Percentiles rank a stretch among this genome's conserved stretches.
These are phyloP conservation scores for Hybognathus amarus DNA, from an alignment of 2,797 vertebrate genomes.

Conservation along the genomic window DNA sequence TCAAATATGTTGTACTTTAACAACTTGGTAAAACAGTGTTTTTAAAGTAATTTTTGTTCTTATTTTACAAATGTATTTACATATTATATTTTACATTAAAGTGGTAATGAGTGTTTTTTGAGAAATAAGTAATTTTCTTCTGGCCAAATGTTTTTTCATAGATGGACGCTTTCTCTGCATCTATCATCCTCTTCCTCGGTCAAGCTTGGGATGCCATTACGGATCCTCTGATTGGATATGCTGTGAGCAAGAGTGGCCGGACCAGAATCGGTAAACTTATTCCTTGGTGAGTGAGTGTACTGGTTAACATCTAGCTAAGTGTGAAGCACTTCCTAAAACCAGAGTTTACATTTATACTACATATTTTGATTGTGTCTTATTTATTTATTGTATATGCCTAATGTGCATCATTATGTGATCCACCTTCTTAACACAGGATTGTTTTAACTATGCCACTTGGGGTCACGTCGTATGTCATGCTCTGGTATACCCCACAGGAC, in stretches of 20 bases:
- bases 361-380: not conserved
- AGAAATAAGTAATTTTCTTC: not conserved
- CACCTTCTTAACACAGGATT: conserved; percentile 58
- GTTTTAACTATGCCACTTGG: conserved; percentile 65
- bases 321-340: not conserved
- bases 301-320: not conserved
- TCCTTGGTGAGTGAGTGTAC: conserved; percentile 67
- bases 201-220: conserved; percentile 71
- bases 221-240: conserved; percentile 69
- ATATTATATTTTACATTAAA: not conserved
- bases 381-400: not conserved
- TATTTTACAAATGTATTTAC: not conserved
- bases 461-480: conserved; percentile 67
- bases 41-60: not conserved
- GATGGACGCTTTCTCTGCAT: conserved; percentile 67
- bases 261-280: conserved; percentile 69
- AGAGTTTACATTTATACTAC: not conserved
- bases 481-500: conserved; percentile 68
- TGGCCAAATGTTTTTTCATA: not conserved
- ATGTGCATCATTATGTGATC: not conserved
- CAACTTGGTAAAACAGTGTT: not conserved
- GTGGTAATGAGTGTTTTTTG: not conserved
- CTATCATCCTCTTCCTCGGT: conserved; percentile 71
- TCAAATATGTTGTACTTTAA: not conserved
- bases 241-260: conserved; percentile 68